Percentiles rank a stretch among this genome's conserved stretches.
Conservation (phyloP, 2,888 invertebrate genomes). For the Mesodorylaimus sp. region DNA sequence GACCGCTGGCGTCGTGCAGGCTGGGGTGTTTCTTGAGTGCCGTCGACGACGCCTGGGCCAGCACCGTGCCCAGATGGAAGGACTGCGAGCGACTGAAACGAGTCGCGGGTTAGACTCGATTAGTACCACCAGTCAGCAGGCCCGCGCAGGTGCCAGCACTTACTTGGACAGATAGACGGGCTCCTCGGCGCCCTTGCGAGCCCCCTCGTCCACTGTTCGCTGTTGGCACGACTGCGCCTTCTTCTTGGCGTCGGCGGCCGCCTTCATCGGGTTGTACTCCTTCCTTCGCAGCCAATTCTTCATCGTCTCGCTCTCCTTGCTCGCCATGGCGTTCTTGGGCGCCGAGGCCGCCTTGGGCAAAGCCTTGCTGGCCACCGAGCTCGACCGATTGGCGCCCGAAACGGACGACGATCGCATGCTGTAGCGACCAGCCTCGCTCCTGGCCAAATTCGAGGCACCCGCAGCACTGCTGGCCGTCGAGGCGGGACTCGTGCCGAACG, state of each 20-base stretch:
- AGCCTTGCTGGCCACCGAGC: neutral
- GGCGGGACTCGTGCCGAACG: neutral
- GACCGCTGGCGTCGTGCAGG: neutral
- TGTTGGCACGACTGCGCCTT: constrained; percentile 16
- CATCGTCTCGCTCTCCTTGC: constrained; percentile 60
- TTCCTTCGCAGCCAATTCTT: constrained; percentile 90
- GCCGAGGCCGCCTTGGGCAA: neutral
- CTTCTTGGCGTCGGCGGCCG: constrained; percentile 61
- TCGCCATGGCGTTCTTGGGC: neutral
- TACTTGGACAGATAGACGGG: neutral
- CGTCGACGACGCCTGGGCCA: neutral
- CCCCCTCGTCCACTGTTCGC: neutral
- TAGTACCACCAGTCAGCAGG: neutral
- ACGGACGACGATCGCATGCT: constrained; percentile 35
- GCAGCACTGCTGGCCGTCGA: constrained; percentile 2
- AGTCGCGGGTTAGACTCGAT: neutral
- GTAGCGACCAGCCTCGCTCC: constrained; percentile 46
- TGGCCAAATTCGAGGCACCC: constrained; percentile 33
- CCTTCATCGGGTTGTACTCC: constrained; percentile 82
- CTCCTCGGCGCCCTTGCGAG: neutral
- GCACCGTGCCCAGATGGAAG: constrained; percentile 1
- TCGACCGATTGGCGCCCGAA: neutral
- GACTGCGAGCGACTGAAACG: constrained; percentile 4
- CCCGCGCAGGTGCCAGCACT: too few relatives aligned
- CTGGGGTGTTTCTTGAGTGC: neutral